Evolutionary conservation across 2,888 invertebrate genomes (phyloP).

Genomic region (Agrypnus murinus): DNA sequence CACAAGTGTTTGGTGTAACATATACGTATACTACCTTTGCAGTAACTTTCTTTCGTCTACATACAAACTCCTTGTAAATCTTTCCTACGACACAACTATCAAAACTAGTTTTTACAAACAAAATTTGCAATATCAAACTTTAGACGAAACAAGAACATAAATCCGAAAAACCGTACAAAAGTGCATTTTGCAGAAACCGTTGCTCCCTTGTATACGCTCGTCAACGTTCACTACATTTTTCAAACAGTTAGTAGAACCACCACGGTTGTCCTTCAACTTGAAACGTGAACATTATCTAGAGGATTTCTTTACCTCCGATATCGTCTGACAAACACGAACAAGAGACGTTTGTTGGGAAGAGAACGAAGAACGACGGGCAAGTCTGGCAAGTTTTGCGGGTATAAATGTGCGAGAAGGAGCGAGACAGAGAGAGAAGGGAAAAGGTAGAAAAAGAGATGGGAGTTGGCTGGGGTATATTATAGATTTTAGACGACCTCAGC

Average conservation of each 20-base stretch:
- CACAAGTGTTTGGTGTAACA: too few species aligned
- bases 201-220: not conserved
- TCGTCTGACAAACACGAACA: conserved; percentile 12
- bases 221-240: conserved; percentile 5
- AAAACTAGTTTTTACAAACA: too few species aligned
- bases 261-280: conserved; percentile 61
- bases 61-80: too few species aligned
- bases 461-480: conserved; percentile 55
- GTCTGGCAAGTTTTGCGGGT: conserved; percentile 22
- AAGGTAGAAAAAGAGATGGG: conserved; percentile 29
- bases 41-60: too few species aligned
- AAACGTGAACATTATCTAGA: conserved; percentile 55
- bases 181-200: too few species aligned
- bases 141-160: too few species aligned
- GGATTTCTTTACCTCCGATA: conserved; percentile 41
- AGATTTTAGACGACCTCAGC: conserved; percentile 63
- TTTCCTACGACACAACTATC: too few species aligned
- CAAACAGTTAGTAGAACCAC: conserved; percentile 47
- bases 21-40: too few species aligned
- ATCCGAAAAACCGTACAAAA: too few species aligned
- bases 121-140: too few species aligned
- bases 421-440: conserved; percentile 33
- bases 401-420: conserved; percentile 9
- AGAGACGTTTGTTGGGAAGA: conserved; percentile 27
- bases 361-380: not conserved